Conservation (phyloP, 2,888 invertebrate species). For the Cataglyphis livida region DNA sequence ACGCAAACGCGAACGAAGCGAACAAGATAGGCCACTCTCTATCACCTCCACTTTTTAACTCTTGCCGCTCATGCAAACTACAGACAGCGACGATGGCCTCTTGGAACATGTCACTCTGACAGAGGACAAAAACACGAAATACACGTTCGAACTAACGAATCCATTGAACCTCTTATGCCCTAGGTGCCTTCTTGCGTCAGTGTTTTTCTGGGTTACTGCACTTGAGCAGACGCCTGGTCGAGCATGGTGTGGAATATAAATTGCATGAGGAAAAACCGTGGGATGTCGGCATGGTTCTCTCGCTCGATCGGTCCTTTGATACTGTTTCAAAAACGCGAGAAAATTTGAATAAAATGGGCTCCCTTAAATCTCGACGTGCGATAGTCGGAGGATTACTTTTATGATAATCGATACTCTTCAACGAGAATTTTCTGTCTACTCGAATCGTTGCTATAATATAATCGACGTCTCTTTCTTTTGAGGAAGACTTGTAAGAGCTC, state of each 20-base stretch:
- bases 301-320: constrained; percentile 1
- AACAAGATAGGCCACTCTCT: constrained; percentile 49
- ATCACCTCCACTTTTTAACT: constrained; percentile 64
- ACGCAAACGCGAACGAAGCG: constrained; percentile 22
- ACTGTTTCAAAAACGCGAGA: constrained; percentile 35
- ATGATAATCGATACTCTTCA: constrained; percentile 38
- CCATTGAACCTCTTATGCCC: constrained; percentile 61
- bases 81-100: constrained; percentile 62
- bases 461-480: not conserved
- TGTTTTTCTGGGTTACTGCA: constrained; percentile 53
- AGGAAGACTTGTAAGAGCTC: not conserved
- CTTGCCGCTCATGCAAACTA: constrained; percentile 69
- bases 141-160: constrained; percentile 68
- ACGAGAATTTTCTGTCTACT: not conserved
- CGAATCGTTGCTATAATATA: constrained; percentile 20
- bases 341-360: constrained; percentile 44
- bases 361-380: constrained; percentile 29
- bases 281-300: constrained; percentile 12
- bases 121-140: constrained; percentile 68
- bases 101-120: constrained; percentile 75
- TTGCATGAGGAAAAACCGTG: constrained; percentile 45
- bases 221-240: constrained; percentile 36
- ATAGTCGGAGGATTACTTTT: constrained; percentile 31
- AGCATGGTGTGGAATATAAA: constrained; percentile 49
- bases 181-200: constrained; percentile 42